Percentiles rank a stretch among this genome's conserved stretches.
Evolutionary conservation across 2,888 invertebrate genomes (phyloP).

Genomic region (Lydus trimaculatus): DNA sequence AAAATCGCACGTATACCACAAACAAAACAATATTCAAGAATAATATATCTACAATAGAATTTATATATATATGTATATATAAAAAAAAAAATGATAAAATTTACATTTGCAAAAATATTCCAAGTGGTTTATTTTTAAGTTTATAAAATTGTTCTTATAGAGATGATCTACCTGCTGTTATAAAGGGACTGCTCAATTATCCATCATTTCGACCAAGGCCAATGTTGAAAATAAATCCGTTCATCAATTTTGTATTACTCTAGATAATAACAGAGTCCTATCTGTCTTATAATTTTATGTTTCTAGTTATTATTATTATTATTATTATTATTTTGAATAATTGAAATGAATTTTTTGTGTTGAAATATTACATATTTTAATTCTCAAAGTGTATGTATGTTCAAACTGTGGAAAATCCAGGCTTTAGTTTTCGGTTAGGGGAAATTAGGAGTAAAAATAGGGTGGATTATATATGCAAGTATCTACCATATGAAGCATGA

Average conservation of each 20-base stretch:
- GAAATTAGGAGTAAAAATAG: conserved; percentile 11
- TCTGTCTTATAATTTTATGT: conserved; percentile 1
- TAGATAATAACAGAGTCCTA: conserved; percentile 4
- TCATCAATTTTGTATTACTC: conserved; percentile 4
- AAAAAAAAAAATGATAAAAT: not conserved
- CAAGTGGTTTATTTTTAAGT: not conserved
- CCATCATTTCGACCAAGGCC: conserved; percentile 2
- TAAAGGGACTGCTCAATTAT: conserved; percentile 6
- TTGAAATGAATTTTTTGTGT: conserved; percentile 3
- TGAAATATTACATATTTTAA: conserved; percentile 9
- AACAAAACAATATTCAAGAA: conserved; percentile 26
- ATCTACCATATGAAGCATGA: conserved; percentile 19
- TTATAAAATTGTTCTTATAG: not conserved
- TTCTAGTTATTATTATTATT: not conserved
- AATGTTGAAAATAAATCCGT: not conserved
- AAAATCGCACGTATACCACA: conserved; percentile 18
- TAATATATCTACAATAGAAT: not conserved
- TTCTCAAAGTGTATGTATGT: not conserved
- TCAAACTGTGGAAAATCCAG: conserved; percentile 5
- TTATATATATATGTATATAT: too few species aligned
- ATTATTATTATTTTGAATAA: not conserved
- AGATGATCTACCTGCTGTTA: not conserved
- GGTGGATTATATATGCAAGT: conserved; percentile 12
- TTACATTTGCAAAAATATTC: not conserved
- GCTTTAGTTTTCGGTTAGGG: conserved; percentile 11